Conservation (phyloP, 2,888 invertebrate species). For the Cantharis rustica region DNA sequence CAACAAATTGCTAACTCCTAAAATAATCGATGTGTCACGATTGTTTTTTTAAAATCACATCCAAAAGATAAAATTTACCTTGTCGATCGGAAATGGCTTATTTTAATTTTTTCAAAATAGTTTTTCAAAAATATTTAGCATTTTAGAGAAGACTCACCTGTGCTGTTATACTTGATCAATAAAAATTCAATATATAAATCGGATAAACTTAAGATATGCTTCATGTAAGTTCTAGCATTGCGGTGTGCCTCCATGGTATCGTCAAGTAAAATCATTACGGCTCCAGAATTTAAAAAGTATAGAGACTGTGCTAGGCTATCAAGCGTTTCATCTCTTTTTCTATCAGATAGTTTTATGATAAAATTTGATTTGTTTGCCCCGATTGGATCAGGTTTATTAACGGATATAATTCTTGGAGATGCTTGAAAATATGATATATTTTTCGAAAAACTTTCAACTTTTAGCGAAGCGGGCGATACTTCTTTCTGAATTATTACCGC, state of each 20-base stretch:
- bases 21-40: constrained; percentile 2
- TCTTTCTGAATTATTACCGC: not conserved
- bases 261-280: constrained; percentile 45
- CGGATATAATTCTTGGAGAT: not conserved
- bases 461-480: not conserved
- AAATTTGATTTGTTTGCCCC: not conserved
- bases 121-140: too few species aligned
- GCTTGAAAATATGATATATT: not conserved
- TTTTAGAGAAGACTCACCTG: constrained; percentile 48
- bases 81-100: too few species aligned
- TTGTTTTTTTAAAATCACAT: not conserved
- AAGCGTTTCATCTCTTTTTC: not conserved
- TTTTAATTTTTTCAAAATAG: too few species aligned
- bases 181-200: constrained; percentile 41
- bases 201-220: constrained; percentile 31
- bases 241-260: constrained; percentile 37
- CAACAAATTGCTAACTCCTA: constrained; percentile 41
- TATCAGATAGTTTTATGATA: not conserved
- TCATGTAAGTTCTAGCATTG: constrained; percentile 39
- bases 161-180: constrained; percentile 46
- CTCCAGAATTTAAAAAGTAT: constrained; percentile 23
- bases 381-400: not conserved
- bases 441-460: not conserved
- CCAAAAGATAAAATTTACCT: too few species aligned
- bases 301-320: not conserved